These are phyloP conservation scores for Diachasma alloeum DNA, from an alignment of 1,140 invertebrate species.

Conservation along the genomic window DNA sequence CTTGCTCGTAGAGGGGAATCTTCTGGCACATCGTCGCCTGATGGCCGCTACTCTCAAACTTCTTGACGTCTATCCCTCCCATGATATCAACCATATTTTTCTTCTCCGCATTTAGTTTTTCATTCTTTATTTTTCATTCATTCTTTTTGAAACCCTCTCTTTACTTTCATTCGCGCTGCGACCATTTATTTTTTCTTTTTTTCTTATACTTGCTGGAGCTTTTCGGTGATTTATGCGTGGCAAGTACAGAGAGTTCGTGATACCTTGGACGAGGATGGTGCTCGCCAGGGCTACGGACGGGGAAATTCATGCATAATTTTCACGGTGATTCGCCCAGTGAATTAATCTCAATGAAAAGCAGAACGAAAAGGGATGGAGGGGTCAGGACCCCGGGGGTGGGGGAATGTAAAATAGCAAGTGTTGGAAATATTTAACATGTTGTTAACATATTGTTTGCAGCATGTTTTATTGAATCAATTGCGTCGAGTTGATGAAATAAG, in stretches of 20 bases:
- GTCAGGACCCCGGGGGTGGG: too few species aligned
- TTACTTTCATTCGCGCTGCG: background rate
- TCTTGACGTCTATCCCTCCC: constrained; percentile 43
- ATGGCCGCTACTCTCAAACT: constrained; percentile 38
- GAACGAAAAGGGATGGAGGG: background rate
- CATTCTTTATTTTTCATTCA: background rate
- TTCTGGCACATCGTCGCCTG: constrained; percentile 22
- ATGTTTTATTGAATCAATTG: too few species aligned
- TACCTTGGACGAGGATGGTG: constrained; percentile 19
- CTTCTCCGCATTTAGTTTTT: background rate
- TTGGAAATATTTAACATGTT: too few species aligned
- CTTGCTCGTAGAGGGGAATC: constrained; percentile 13
- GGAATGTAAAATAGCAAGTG: too few species aligned
- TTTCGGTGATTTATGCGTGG: constrained; percentile 24
- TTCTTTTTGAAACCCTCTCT: background rate
- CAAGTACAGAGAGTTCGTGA: constrained; percentile 22
- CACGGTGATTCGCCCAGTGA: constrained; percentile 34
- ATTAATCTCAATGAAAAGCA: constrained; percentile 30
- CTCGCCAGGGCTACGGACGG: constrained; percentile 22
- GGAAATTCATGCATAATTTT: constrained; percentile 48
- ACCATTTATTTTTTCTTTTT: background rate
- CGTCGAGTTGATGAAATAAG: too few species aligned
- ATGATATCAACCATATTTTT: background rate
- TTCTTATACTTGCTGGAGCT: constrained; percentile 3
- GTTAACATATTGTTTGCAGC: too few species aligned